These are phyloP conservation scores for Ursus arctos DNA, from an alignment of 2,113 vertebrate genomes.

Conservation along the genomic window DNA sequence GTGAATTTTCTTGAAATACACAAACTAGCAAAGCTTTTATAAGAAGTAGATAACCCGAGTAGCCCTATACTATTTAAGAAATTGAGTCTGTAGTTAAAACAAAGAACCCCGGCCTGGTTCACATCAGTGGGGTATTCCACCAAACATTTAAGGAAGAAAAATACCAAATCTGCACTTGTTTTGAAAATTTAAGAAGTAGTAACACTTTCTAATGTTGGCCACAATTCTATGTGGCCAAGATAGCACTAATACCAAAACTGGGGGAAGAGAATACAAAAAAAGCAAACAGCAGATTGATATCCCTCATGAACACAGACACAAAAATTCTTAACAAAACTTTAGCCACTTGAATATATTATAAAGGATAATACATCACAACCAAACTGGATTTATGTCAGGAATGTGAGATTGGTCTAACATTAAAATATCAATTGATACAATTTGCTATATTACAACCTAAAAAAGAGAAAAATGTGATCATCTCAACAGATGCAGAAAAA, in stretches of 20 bases:
- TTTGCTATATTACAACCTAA: neutral
- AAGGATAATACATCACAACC: neutral
- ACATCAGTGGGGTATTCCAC: neutral
- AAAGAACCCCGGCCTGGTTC: neutral
- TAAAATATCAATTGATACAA: neutral
- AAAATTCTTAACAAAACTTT: slow-evolving; percentile 23
- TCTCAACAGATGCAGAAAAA: slow-evolving; percentile 2
- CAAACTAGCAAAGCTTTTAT: neutral
- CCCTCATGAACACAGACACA: neutral
- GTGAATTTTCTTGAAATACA: neutral
- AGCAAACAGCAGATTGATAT: neutral
- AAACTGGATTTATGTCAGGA: neutral
- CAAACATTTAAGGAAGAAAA: neutral
- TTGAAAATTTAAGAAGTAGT: neutral
- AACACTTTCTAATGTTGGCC: neutral
- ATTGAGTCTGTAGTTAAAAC: slow-evolving; percentile 17
- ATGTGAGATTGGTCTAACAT: neutral
- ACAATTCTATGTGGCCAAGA: neutral
- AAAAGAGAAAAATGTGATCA: neutral
- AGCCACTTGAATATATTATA: neutral
- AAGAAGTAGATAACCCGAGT: neutral
- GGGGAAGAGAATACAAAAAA: neutral
- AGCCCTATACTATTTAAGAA: neutral
- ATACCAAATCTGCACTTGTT: neutral
- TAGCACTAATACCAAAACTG: neutral